Evolutionary conservation across 2,797 vertebrate species (phyloP), one percentile per base, ranked within the genome.

Genomic region (Rachycentron canadum): DNA sequence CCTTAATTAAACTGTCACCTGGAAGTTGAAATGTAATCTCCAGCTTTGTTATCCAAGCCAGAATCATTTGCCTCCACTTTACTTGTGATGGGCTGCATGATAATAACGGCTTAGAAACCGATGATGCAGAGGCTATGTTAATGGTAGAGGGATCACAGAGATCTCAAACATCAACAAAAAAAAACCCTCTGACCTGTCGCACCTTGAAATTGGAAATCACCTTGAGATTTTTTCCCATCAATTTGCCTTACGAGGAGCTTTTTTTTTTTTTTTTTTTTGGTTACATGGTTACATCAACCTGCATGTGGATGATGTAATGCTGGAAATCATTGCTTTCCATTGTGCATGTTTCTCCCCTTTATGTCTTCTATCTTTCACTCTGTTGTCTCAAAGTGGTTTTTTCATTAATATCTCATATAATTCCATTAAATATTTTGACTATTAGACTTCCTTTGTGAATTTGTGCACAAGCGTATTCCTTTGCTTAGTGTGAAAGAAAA

Each of bases 1-100:
- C 89, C 92, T 94, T 95, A 95, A 96, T 95, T 95, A 95, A 95
- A 94, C 90, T 95, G 95, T 95, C 94, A 95, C 93, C 92, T 95
- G 93, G 83, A 94, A 93, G 92, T 92, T 88, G 92, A 95, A 95
- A 95, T 90, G 91, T 91, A 93, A 93, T 93, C 92, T 92, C 88
- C 88, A 91, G 93, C 90, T 95, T 93, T 91, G 90, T 92, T 95
- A 94, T 93, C 91, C 91, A 86, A 90, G 91, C 91, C 91, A 92
- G 82, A 93, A 94, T 92, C 93, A 94, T 94, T 93, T 92, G 86
- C 89, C 88, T 92, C 91, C 76, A 87, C 91, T 94, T 93, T 89
- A 71, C 86, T 75, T 74, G 86, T 85, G 92, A 93, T 89, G 83
- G 80, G 89, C 79, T 86, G 84, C 83, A 83, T 86, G 89, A 93